These are phyloP conservation scores for Lordiphosa clarofinis DNA, from an alignment of 1,140 invertebrate genomes.

Conservation along the genomic window DNA sequence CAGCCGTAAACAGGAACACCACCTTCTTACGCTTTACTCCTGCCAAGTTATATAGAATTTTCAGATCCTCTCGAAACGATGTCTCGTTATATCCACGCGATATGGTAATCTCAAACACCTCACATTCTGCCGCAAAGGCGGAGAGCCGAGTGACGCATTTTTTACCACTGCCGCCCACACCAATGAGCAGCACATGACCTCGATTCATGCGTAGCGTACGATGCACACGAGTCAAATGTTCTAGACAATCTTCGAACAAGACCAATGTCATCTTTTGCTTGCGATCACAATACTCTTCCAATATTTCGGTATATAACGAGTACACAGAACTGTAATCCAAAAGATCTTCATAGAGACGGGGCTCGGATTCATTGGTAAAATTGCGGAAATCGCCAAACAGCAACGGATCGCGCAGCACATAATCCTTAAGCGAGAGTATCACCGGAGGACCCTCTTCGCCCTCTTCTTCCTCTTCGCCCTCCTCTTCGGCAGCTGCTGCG, in stretches of 20 bases:
- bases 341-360: conserved; percentile 92
- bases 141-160: conserved; percentile 86
- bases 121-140: conserved; percentile 87
- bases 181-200: conserved; percentile 91
- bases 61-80: conserved; percentile 92
- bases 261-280: conserved; percentile 87
- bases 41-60: conserved; percentile 86
- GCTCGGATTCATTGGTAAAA: conserved; percentile 87
- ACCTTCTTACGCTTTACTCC: conserved; percentile 89
- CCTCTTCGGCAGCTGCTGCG: conserved; percentile 30
- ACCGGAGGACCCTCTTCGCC: conserved; percentile 31
- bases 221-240: conserved; percentile 92
- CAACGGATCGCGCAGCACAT: conserved; percentile 87
- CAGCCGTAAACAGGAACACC: conserved; percentile 91
- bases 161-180: conserved; percentile 93
- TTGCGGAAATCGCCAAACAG: conserved; percentile 94
- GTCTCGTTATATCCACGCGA: conserved; percentile 90
- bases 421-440: conserved; percentile 55
- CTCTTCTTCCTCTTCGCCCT: conserved; percentile 50
- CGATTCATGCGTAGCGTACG: conserved; percentile 90
- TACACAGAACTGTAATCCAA: conserved; percentile 92
- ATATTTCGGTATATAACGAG: conserved; percentile 92
- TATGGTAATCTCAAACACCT: conserved; percentile 91
- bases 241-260: conserved; percentile 93
- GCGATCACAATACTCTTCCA: conserved; percentile 91